Evolutionary conservation across 1,140 invertebrate species (phyloP).

Genomic region (Orussus abietinus): DNA sequence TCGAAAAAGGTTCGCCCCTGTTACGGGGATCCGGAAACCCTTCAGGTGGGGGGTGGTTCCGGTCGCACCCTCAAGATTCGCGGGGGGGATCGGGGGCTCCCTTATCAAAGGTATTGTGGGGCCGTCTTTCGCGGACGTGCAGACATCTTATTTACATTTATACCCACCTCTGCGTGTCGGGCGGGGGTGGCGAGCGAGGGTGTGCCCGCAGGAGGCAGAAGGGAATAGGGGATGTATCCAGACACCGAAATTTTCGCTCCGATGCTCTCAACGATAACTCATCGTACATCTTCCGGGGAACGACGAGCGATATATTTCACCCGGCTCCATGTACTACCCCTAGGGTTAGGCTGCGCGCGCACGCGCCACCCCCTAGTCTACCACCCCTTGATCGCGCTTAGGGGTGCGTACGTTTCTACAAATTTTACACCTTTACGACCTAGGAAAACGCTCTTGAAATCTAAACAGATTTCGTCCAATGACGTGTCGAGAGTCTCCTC

Average conservation of each 20-base stretch:
- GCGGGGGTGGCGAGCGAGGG: conserved; percentile 4
- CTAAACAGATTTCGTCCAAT: too few relatives aligned
- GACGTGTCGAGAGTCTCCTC: too few relatives aligned
- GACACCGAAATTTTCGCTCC: conserved; percentile 48
- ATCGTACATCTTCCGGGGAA: conserved; percentile 46
- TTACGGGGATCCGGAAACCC: too few relatives aligned
- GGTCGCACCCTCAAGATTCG: too few relatives aligned
- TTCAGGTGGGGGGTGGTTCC: too few relatives aligned
- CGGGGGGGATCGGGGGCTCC: conserved; percentile 17
- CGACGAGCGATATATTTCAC: conserved; percentile 50
- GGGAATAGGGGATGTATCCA: conserved; percentile 37
- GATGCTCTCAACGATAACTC: conserved; percentile 49
- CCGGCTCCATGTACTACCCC: conserved; percentile 29
- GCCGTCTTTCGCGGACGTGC: conserved; percentile 35
- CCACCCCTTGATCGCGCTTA: too few relatives aligned
- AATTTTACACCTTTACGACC: too few relatives aligned
- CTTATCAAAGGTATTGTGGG: conserved; percentile 40
- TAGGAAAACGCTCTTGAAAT: too few relatives aligned
- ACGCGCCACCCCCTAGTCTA: too few relatives aligned
- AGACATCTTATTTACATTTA: conserved; percentile 48
- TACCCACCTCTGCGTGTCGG: conserved; percentile 33
- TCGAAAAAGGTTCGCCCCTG: too few relatives aligned
- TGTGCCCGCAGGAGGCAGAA: too few relatives aligned
- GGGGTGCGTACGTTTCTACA: too few relatives aligned
- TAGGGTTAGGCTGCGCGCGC: conserved; percentile 17